Evolutionary conservation across 2,113 vertebrate genomes (phyloP).

Genomic region (Callionymus lyra): DNA sequence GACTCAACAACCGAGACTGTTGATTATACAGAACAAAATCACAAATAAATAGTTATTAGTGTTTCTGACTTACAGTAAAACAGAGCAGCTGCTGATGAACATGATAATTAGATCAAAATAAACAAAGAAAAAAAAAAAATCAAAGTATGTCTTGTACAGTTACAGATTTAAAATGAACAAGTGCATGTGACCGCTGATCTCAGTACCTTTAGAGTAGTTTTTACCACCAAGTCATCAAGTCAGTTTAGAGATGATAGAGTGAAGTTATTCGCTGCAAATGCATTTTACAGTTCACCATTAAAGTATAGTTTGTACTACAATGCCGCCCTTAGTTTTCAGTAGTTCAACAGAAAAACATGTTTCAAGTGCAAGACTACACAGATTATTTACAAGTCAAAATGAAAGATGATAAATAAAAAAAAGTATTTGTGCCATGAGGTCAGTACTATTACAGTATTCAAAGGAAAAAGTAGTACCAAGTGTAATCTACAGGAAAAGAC

Average conservation of each 20-base stretch:
- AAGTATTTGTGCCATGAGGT: constrained; percentile 15
- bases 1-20: not conserved
- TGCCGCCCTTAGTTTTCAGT: constrained; percentile 39
- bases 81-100: constrained; percentile 41
- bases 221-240: not conserved
- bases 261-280: not conserved
- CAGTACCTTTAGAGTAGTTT: constrained; percentile 14
- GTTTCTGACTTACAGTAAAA: constrained; percentile 39
- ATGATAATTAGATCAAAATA: no score
- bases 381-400: constrained; percentile 15
- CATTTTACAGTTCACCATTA: constrained; percentile 19
- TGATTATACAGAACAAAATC: constrained; percentile 10
- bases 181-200: constrained; percentile 9
- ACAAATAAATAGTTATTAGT: constrained; percentile 59
- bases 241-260: constrained; percentile 6
- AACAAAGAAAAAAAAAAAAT: constrained; percentile 13
- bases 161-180: constrained; percentile 14
- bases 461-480: constrained; percentile 13
- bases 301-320: constrained; percentile 1
- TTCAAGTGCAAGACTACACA: constrained; percentile 53
- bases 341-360: constrained; percentile 49
- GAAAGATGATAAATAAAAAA: constrained; percentile 18
- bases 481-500: no score
- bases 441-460: constrained; percentile 15
- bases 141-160: constrained; percentile 10